Conservation (phyloP, 2,888 invertebrate species). For the Antheraea yamamai region DNA sequence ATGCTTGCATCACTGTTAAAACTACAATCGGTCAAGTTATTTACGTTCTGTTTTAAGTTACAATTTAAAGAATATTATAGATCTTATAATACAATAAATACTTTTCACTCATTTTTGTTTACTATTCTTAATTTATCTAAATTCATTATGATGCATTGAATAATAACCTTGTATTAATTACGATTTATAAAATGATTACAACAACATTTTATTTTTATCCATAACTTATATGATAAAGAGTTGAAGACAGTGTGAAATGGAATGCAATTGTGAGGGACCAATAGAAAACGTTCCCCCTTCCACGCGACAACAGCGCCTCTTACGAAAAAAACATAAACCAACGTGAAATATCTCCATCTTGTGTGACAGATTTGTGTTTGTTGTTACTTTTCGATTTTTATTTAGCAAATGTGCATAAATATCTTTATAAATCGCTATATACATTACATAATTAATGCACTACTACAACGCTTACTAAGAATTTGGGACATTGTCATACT, state of each 20-base stretch:
- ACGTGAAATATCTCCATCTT: constrained; percentile 84
- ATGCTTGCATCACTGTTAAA: constrained; percentile 18
- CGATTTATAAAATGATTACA: background rate
- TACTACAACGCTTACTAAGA: constrained; percentile 42
- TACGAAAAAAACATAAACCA: constrained; percentile 74
- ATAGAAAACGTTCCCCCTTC: constrained; percentile 58
- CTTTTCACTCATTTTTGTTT: background rate
- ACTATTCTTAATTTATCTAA: background rate
- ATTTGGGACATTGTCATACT: constrained; percentile 40
- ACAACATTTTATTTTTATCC: constrained; percentile 4
- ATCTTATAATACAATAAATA: too few relatives aligned
- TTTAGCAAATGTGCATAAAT: constrained; percentile 61
- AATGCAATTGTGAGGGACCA: constrained; percentile 57
- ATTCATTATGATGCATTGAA: constrained; percentile 19
- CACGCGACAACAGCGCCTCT: constrained; percentile 66
- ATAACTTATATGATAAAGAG: constrained; percentile 5
- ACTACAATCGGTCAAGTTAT: constrained; percentile 49
- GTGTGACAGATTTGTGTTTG: constrained; percentile 85
- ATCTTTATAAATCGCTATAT: constrained; percentile 55
- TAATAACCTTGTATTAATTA: background rate
- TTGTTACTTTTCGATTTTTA: constrained; percentile 75
- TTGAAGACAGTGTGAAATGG: constrained; percentile 40
- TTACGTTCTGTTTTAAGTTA: constrained; percentile 49
- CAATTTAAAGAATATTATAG: background rate
- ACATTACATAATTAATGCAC: constrained; percentile 41